Conservation (phyloP, 2,888 invertebrate species). For the Helicoverpa assulta region DNA sequence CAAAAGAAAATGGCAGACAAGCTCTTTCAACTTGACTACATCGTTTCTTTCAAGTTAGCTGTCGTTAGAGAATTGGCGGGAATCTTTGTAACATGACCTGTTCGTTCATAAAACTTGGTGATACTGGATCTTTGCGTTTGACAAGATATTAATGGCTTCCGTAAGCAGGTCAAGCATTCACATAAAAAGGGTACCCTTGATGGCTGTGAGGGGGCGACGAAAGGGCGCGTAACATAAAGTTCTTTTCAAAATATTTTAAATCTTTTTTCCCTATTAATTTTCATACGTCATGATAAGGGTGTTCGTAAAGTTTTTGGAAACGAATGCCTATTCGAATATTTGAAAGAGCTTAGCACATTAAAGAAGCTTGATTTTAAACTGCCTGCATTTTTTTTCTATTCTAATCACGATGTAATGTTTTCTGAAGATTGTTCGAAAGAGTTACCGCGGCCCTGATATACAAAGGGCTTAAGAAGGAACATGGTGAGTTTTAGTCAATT, state of each 20-base stretch:
- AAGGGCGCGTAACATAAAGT: conserved; percentile 15
- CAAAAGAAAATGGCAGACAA: neutral
- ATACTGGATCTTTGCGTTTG: conserved; percentile 48
- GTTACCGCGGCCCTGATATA: too few relatives aligned
- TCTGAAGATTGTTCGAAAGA: too few relatives aligned
- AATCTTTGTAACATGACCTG: conserved; percentile 23
- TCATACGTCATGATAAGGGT: neutral
- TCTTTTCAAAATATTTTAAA: too few relatives aligned
- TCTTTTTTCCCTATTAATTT: neutral
- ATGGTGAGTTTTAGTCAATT: too few relatives aligned
- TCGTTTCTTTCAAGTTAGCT: conserved; percentile 4
- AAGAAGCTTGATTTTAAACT: neutral
- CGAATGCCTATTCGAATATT: neutral
- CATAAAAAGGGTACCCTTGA: conserved; percentile 38
- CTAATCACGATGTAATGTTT: too few relatives aligned
- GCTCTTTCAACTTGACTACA: conserved; percentile 6
- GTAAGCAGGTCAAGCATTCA: conserved; percentile 56
- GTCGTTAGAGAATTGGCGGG: conserved; percentile 5
- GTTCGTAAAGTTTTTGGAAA: neutral
- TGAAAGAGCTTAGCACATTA: too few relatives aligned
- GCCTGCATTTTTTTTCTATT: neutral
- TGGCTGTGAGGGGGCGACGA: conserved; percentile 18
- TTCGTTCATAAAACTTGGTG: conserved; percentile 28
- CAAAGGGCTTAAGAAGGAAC: too few relatives aligned
- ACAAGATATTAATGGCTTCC: conserved; percentile 59